Percentiles rank a stretch among this genome's conserved stretches.
Conservation (phyloP, 64 coral and sea anemone genomes). For the Porites australiensis region DNA sequence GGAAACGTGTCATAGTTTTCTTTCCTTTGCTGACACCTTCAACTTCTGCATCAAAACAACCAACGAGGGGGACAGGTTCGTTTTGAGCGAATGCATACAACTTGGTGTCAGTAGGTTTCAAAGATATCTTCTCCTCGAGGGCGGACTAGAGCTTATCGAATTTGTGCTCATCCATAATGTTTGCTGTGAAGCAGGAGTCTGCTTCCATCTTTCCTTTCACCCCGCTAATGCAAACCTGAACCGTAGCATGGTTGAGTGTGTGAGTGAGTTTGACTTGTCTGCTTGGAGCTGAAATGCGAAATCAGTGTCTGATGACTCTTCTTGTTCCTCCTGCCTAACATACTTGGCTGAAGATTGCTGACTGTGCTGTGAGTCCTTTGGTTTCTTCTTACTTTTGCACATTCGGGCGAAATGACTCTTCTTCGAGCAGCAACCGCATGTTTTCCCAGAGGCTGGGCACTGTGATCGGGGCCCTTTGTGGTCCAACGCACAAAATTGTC, state of each 20-base stretch:
- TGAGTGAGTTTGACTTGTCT: no score
- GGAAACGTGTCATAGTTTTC: background rate
- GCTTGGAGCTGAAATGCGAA: no score
- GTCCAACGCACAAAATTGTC: no score
- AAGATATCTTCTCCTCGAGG: background rate
- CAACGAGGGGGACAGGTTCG: constrained; percentile 8
- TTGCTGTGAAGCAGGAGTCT: constrained; percentile 32
- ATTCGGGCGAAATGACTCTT: background rate
- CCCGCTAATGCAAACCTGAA: constrained; percentile 2
- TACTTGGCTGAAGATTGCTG: background rate
- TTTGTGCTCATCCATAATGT: constrained; percentile 42
- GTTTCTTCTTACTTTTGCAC: background rate
- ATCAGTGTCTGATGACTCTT: no score
- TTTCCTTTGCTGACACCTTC: background rate
- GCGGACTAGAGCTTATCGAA: no score
- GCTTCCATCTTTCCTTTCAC: constrained; percentile 45
- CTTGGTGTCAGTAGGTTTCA: constrained; percentile 22
- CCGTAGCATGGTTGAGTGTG: background rate
- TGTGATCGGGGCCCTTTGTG: background rate
- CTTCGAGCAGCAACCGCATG: background rate
- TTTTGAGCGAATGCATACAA: constrained; percentile 26
- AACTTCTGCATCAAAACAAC: background rate
- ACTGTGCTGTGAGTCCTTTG: background rate
- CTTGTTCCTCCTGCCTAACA: no score
- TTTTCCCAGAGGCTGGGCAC: background rate